These are phyloP conservation scores for Antheraea yamamai DNA, from an alignment of 2,888 invertebrate species.

Conservation along the genomic window DNA sequence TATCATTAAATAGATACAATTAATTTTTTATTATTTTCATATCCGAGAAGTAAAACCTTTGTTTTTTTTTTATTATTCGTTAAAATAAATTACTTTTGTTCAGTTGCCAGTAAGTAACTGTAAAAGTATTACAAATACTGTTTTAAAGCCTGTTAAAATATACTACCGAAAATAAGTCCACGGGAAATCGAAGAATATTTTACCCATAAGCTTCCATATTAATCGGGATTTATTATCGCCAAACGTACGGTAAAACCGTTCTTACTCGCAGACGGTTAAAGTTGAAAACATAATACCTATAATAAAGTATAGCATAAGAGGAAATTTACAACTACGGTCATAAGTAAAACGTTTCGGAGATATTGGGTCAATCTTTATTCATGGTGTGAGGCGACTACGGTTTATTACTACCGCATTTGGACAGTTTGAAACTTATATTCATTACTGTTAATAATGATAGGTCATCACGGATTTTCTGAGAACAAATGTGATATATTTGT, in stretches of 20 bases:
- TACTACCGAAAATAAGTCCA: conserved; percentile 3
- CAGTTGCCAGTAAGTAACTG: neutral
- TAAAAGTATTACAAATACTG: neutral
- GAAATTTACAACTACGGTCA: conserved; percentile 68
- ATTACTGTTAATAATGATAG: neutral
- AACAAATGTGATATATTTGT: neutral
- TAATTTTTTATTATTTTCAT: neutral
- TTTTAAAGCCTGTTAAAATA: neutral
- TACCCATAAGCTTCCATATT: conserved; percentile 29
- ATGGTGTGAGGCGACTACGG: conserved; percentile 52
- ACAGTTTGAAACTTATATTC: conserved; percentile 15
- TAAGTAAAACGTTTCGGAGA: conserved; percentile 68
- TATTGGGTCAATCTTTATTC: conserved; percentile 69
- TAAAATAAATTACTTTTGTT: neutral
- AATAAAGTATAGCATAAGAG: conserved; percentile 31
- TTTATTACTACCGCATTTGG: conserved; percentile 25
- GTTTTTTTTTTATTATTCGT: neutral
- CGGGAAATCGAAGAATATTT: conserved; percentile 18
- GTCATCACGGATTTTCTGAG: neutral
- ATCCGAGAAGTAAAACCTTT: neutral
- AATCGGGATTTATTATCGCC: conserved; percentile 36
- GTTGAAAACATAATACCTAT: neutral
- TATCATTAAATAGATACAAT: neutral
- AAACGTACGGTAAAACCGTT: neutral
- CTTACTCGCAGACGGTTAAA: neutral